Evolutionary conservation across 2,888 invertebrate species (phyloP), one percentile per base, ranked within the genome.

Genomic region (Hipparchia semele): DNA sequence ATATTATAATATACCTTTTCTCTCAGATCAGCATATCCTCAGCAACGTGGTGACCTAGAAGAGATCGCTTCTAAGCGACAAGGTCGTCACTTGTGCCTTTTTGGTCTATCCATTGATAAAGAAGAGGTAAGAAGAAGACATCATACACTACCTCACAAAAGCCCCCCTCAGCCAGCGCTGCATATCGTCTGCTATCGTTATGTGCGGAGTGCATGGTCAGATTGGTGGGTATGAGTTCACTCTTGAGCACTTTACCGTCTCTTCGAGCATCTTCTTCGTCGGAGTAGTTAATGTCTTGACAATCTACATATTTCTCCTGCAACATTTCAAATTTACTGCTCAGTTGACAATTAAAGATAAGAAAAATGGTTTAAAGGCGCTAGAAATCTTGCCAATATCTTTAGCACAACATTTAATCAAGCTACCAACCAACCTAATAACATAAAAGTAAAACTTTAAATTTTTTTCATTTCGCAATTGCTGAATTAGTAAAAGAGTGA

Each of bases 241-340:
- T 76, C 51, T 80, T 83, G 8, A 72, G 70, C 0, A 78, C 73
- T 49, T 71, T 76, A 7, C 80, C 81, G 7, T 86, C 83, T 70
- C 90, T 82, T 72, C 79, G 77, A 5, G 84, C 85, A 1, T 89
- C 88, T 12, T 90, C 84, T 3, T 83, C 90, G 2, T 89, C 89
- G 0, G 90, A 90, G 73, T 92, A 92, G 75, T 86, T 84, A 66
- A 92, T 91, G 45, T 91, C 90, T 83, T 90, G 87, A 74, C 92
- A 92, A 73, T 92, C 91, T 2, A 92, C 92, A 73, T 91, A 92
- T 79, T 91, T 92, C 75, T 91, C 91, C 92, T 92, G 73, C 56
- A 73, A 67, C 64, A 13, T n/a, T 68, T 1, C 51, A 9, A 60
- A 10, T 59, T 13, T 0, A 45, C 70, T 12, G 7, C 1, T 53